phyloP scores from a whole-genome alignment of 2,888 invertebrate species.

The Caenorhabditis sp. region DNA sequence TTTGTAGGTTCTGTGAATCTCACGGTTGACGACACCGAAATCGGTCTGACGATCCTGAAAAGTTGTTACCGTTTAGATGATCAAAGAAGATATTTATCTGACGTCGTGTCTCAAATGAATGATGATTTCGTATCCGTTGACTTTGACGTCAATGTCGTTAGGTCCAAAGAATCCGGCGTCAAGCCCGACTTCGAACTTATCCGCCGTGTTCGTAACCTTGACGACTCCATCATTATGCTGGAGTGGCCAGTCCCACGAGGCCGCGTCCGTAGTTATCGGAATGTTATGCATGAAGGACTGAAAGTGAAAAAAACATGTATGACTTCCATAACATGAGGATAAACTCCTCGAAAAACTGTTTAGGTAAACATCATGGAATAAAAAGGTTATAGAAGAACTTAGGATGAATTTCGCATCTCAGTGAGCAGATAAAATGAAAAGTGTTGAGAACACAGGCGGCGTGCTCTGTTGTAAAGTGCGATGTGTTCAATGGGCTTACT shows the following conservation, averaged over 20 bases:
- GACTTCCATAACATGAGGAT: too few species aligned
- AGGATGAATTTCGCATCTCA: too few species aligned
- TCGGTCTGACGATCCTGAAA: slow-evolving; percentile 66
- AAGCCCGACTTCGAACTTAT: slow-evolving; percentile 66
- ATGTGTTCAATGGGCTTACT: slow-evolving; percentile 41
- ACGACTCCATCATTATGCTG: slow-evolving; percentile 58
- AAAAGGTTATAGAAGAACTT: too few species aligned
- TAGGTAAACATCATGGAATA: too few species aligned
- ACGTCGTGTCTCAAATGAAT: slow-evolving; percentile 57
- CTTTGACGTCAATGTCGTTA: slow-evolving; percentile 61
- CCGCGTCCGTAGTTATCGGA: slow-evolving; percentile 47
- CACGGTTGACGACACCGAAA: slow-evolving; percentile 69
- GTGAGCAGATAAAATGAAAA: slow-evolving; percentile 22
- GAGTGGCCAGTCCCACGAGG: slow-evolving; percentile 59
- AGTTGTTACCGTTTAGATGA: not conserved
- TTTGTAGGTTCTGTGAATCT: slow-evolving; percentile 71
- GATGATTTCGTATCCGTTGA: slow-evolving; percentile 51
- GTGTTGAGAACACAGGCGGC: slow-evolving; percentile 2
- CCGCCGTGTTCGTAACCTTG: slow-evolving; percentile 59
- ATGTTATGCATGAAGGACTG: slow-evolving; percentile 50
- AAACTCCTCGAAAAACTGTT: too few species aligned
- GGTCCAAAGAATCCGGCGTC: slow-evolving; percentile 65
- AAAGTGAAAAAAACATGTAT: too few species aligned
- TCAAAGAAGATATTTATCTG: not conserved
- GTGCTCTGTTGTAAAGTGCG: slow-evolving; percentile 32